Evolutionary conservation across 1,140 invertebrate genomes (phyloP), one percentile per base, ranked within the genome.

Genomic region (Drosophila santomea): DNA sequence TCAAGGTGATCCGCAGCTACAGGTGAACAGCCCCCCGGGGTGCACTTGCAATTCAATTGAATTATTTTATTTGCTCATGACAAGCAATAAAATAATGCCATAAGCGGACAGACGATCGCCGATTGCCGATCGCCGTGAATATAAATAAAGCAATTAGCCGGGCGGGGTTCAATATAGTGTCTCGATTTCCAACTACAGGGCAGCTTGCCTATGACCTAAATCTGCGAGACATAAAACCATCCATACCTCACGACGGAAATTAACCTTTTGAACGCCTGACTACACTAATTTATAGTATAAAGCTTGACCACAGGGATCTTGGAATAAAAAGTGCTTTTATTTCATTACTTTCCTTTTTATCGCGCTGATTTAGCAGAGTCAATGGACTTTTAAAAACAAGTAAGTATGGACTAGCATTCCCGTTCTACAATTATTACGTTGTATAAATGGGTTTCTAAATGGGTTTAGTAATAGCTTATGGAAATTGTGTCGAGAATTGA

Each of bases 101-200:
- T 51, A 64, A 47, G 23, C 47, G 38, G 44, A 10, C 72, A 50
- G 20, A 7, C 25, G 15, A 61, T 61, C 10, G 41, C 36, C 25
- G 15, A 61, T 61, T 12, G 41, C 36, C 52, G n/a, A 52, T 56
- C 15, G 78, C 6, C 45, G 51, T 75, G 78, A 62, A 82, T 88
- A 78, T 73, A 52, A 86, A 88, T 86, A 57, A 66, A 69, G 66
- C 71, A 83, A 86, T 86, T 86, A 88, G 48, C 73, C 54, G 54
- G 43, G 7, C 44, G 47, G 59, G 66, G 66, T 41, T 48, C 63
- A 44, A 32, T 45, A 35, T n/a, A 68, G 23, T 69, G 36, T 28
- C 43, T 64, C 43, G 43, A 54, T 57, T 61, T 62, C 35, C 14
- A 73, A 25, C 57, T 52, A 71, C 64, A 50, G 64, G 23, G 25